phyloP scores from a whole-genome alignment of 2,888 invertebrate genomes.

The Pristionchus entomophagus region DNA sequence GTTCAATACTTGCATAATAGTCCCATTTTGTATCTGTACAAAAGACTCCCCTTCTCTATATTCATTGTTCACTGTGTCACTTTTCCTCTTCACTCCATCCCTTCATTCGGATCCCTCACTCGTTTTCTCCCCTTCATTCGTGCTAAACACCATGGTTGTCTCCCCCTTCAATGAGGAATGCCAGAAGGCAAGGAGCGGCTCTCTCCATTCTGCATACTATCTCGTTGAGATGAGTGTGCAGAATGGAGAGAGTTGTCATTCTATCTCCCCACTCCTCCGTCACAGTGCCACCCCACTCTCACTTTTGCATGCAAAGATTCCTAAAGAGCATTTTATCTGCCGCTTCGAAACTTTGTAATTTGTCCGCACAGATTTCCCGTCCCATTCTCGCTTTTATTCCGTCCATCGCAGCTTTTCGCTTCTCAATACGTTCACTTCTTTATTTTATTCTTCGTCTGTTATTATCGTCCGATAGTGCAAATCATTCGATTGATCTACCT shows the following conservation, averaged over 20 bases:
- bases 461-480: conserved; percentile 15
- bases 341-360: background rate
- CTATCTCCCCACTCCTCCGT: background rate
- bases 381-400: background rate
- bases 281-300: background rate
- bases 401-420: background rate
- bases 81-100: conserved; percentile 8
- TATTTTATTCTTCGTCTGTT: background rate
- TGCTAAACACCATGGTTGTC: conserved; percentile 24
- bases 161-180: background rate
- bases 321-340: conserved; percentile 14
- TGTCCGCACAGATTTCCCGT: background rate
- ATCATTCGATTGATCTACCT: conserved; percentile 14
- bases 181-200: background rate
- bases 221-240: background rate
- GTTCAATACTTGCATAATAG: conserved; percentile 8
- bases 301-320: background rate
- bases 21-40: conserved; percentile 36
- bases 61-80: conserved; percentile 29
- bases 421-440: background rate
- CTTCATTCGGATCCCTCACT: background rate
- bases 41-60: background rate
- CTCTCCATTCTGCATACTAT: no score
- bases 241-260: background rate
- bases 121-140: no score